A percentile compares a stretch with the other conserved stretches of the same genome.
Evolutionary conservation across 2,888 invertebrate genomes (phyloP).

Genomic region (Pristionchus fissidentatus): DNA sequence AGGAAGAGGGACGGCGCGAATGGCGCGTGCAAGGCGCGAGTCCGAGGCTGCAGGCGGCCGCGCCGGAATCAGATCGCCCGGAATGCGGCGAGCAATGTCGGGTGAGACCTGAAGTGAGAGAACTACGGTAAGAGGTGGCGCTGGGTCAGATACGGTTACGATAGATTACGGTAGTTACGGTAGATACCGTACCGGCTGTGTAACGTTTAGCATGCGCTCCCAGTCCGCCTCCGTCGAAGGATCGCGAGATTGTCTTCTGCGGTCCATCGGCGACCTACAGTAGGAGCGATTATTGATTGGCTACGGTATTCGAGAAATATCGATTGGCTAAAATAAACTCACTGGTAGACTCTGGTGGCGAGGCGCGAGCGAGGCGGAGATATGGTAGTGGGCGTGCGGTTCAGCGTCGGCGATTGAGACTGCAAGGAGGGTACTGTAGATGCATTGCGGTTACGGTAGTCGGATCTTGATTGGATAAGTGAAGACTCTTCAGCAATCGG

Average conservation of each 20-base stretch:
- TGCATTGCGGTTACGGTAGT: too few species aligned
- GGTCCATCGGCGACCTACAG: not conserved
- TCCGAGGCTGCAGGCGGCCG: not conserved
- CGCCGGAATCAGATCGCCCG: not conserved
- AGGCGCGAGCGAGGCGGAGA: constrained; percentile 7
- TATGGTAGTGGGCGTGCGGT: constrained; percentile 24
- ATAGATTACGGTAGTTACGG: too few species aligned
- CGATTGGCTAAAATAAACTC: too few species aligned
- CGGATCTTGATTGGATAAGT: too few species aligned
- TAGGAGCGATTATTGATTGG: not conserved
- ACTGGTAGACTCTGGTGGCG: not conserved
- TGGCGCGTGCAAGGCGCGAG: not conserved
- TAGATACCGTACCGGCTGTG: not conserved
- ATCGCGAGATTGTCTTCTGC: not conserved
- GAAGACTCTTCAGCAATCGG: too few species aligned
- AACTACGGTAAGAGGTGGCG: too few species aligned
- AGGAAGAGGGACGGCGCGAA: not conserved
- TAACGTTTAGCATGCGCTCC: constrained; percentile 4
- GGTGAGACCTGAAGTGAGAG: constrained; percentile 13
- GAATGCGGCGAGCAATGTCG: not conserved
- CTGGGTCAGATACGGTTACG: too few species aligned
- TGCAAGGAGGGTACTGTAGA: constrained; percentile 15
- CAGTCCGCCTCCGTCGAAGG: constrained; percentile 23
- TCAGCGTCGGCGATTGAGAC: constrained; percentile 34
- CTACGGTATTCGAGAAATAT: not conserved